A percentile compares a stretch with the other conserved stretches of the same genome.
phyloP scores from a whole-genome alignment of 2,797 vertebrate genomes.

The Gouania willdenowi region DNA sequence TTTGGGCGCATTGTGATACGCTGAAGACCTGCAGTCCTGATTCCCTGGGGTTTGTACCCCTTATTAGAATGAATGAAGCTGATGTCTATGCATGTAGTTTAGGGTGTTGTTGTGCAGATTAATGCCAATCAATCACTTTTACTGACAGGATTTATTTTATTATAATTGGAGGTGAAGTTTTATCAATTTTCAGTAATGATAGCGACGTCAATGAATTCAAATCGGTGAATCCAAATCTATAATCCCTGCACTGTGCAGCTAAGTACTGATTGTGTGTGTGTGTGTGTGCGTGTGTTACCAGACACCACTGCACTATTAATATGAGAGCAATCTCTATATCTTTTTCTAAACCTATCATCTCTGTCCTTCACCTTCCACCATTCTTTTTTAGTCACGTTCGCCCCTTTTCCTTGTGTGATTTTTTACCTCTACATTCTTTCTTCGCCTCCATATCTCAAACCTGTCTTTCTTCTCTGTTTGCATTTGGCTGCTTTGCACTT shows the following conservation, averaged over 20 bases:
- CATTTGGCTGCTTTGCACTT: slow-evolving; percentile 3
- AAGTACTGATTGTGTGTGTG: background rate
- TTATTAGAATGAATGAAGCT: too few relatives aligned
- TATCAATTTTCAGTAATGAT: too few relatives aligned
- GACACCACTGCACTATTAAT: slow-evolving; percentile 27
- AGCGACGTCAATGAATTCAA: too few relatives aligned
- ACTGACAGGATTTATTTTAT: too few relatives aligned
- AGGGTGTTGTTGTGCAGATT: slow-evolving; percentile 28
- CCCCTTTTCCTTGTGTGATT: background rate
- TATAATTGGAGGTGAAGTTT: too few relatives aligned
- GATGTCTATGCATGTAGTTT: slow-evolving; percentile 4
- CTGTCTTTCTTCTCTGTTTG: background rate
- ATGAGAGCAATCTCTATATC: slow-evolving; percentile 18
- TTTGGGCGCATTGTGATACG: too few relatives aligned
- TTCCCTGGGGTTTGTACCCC: too few relatives aligned
- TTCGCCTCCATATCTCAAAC: background rate
- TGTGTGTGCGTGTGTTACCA: slow-evolving; percentile 13
- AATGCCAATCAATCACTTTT: slow-evolving; percentile 36
- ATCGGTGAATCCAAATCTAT: too few relatives aligned
- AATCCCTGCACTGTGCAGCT: too few relatives aligned
- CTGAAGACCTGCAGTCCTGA: too few relatives aligned
- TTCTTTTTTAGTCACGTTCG: slow-evolving; percentile 5
- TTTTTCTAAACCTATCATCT: slow-evolving; percentile 22
- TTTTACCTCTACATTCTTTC: background rate
- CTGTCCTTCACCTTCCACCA: slow-evolving; percentile 6